Evolutionary conservation across 2,888 invertebrate genomes (phyloP).

Genomic region (Colletes collaris): DNA sequence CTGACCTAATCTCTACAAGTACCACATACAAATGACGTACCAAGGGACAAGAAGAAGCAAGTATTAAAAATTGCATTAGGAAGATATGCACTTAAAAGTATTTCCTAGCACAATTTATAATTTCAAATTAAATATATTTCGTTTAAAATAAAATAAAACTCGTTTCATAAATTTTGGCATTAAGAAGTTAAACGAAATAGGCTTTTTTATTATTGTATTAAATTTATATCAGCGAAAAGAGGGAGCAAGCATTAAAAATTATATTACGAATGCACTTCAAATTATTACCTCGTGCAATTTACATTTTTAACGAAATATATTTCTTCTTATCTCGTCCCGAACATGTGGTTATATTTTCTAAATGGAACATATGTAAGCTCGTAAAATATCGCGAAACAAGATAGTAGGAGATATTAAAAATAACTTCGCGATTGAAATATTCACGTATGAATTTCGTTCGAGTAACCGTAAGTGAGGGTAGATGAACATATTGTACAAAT

Average conservation of each 20-base stretch:
- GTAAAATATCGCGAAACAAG: neutral
- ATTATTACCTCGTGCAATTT: neutral
- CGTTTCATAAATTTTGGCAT: too few relatives aligned
- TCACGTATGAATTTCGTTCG: neutral
- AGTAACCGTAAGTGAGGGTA: neutral
- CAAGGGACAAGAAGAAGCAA: neutral
- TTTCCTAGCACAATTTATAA: too few relatives aligned
- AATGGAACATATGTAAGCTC: neutral
- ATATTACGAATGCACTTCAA: neutral
- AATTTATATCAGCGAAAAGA: too few relatives aligned
- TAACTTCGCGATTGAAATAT: neutral
- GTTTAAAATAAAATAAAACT: too few relatives aligned
- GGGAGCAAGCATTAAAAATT: too few relatives aligned
- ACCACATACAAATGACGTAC: neutral
- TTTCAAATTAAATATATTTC: too few relatives aligned
- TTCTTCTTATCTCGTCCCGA: neutral
- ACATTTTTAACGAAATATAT: neutral
- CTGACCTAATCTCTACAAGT: too few relatives aligned
- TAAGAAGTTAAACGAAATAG: too few relatives aligned
- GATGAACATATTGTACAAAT: slow-evolving; percentile 12
- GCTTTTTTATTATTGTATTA: too few relatives aligned
- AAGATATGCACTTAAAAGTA: too few relatives aligned
- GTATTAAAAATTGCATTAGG: too few relatives aligned
- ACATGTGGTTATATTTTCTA: too few relatives aligned
- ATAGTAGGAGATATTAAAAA: neutral